Evolutionary conservation across 2,888 invertebrate species (phyloP), one percentile per base, ranked within the genome.

Genomic region (Onchidella celtica): DNA sequence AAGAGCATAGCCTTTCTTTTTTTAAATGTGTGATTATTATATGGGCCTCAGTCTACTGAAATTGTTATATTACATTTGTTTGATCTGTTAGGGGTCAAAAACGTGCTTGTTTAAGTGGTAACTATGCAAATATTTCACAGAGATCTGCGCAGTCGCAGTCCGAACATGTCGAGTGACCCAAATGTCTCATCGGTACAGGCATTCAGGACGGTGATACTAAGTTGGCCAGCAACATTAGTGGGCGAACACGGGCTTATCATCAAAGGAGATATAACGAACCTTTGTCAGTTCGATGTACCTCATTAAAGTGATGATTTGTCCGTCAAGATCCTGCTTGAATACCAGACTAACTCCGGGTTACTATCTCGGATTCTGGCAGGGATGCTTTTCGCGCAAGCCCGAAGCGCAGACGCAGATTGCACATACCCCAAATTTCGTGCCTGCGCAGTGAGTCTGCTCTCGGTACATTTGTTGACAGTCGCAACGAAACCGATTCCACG

Each of bases 401-500:
- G 63, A 40, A 81, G 82, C 82, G 84, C 84, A 84, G 82, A 78
- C 82, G 84, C 84, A 84, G 81, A 80, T 78, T 69, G 69, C 78
- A 69, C 32, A 61, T 81, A 66, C 29, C 65, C 57, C 59, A 21
- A 68, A 59, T 36, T 68, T 40, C 69, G 81, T 76, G 81, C 61
- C 63, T 81, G 75, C 81, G 81, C 81, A 81, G 81, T 76, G 81
- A 69, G 36, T 27, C 59, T 72, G 72, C 72, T 79, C 66, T 73
- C 81, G 69, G 40, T 69, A 69, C 38, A 59, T 66, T 69, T 81
- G 81, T 81, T 81, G 75, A 76, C 66, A 32, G 74, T 81, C 81
- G 81, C 36, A 34, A 81, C 68, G 61, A 63, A 21, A 63, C 63
- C 24, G 40, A 38, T n/a, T 57, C 27, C 6, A 59, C 57, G 17